Evolutionary conservation across 2,797 vertebrate species (phyloP).

Genomic region (Erethizon dorsatum): DNA sequence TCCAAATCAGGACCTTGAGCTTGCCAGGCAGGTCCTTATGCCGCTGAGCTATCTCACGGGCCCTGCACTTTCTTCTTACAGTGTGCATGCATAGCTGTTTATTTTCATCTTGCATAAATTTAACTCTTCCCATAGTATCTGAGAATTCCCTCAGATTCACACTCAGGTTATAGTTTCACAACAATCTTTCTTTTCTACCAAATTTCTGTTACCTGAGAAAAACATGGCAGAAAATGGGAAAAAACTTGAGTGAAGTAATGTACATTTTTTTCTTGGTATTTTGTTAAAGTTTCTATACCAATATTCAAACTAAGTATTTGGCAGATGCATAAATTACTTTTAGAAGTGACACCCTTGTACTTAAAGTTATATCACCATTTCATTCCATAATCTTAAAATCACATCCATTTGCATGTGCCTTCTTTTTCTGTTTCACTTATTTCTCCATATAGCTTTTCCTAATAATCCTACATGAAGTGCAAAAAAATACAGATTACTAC

Average conservation of each 20-base stretch:
- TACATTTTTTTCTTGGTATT: background rate
- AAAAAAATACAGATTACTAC: background rate
- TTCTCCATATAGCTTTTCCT: background rate
- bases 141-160: background rate
- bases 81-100: background rate
- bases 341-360: background rate
- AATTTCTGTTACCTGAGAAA: conserved; percentile 1
- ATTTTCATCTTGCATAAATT: background rate
- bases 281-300: background rate
- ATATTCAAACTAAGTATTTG: background rate
- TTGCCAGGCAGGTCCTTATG: too few relatives aligned
- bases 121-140: background rate
- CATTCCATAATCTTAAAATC: background rate
- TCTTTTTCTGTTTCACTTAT: background rate
- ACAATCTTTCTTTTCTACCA: background rate
- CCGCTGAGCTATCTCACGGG: too few relatives aligned
- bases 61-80: background rate
- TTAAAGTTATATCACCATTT: background rate
- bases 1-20: too few relatives aligned
- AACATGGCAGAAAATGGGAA: background rate
- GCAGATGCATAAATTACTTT: background rate
- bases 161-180: background rate
- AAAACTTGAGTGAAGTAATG: background rate
- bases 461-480: background rate
- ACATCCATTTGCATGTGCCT: background rate